phyloP scores from a whole-genome alignment of 1,140 invertebrate species.

The Melitaea cinxia region DNA sequence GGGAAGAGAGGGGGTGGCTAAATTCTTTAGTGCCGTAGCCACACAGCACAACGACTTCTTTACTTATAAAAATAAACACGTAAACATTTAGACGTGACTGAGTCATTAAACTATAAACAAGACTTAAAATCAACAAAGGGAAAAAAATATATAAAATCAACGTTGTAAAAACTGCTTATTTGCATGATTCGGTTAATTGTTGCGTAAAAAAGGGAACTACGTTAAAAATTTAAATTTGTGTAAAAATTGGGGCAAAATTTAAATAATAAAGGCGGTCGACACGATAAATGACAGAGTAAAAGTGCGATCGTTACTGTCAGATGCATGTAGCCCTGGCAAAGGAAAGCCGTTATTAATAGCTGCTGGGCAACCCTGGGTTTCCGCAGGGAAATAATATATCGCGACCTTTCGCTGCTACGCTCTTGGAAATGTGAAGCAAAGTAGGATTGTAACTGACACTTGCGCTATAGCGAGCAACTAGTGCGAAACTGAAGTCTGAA shows the following conservation, averaged over 20 bases:
- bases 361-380: constrained; percentile 47
- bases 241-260: constrained; percentile 43
- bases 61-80: no score
- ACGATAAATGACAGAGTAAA: constrained; percentile 66
- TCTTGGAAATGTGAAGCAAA: constrained; percentile 39
- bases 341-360: constrained; percentile 72
- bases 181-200: constrained; percentile 39
- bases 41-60: no score
- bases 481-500: no score
- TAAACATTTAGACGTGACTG: not conserved
- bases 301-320: constrained; percentile 73
- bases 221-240: constrained; percentile 39
- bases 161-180: constrained; percentile 34
- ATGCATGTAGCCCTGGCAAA: constrained; percentile 65
- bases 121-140: not conserved
- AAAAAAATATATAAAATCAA: constrained; percentile 19
- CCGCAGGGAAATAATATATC: constrained; percentile 61
- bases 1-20: no score
- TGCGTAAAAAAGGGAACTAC: constrained; percentile 36
- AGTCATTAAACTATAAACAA: not conserved
- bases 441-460: not conserved
- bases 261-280: constrained; percentile 52
- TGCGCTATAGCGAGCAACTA: not conserved
- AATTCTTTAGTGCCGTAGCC: no score
- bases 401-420: constrained; percentile 52